A percentile compares a stretch with the other conserved stretches of the same genome.
Evolutionary conservation across 2,888 invertebrate species (phyloP).

Genomic region (Stenurella melanura): DNA sequence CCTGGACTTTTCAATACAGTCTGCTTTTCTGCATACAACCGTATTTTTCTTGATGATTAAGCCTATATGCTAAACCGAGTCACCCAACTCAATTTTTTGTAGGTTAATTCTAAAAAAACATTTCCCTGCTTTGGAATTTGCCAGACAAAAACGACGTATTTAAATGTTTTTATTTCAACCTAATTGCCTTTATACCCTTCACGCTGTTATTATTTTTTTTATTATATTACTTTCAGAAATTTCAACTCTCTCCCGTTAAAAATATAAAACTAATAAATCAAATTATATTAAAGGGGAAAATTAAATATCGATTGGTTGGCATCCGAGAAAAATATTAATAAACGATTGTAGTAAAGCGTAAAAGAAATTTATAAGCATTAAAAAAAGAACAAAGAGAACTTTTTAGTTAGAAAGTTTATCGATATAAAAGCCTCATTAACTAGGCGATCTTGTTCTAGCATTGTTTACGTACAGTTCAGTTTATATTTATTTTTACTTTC

Average conservation of each 20-base stretch:
- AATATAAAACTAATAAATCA: constrained; percentile 34
- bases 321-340: constrained; percentile 38
- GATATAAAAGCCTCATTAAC: constrained; percentile 17
- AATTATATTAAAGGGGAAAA: constrained; percentile 31
- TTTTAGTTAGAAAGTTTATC: constrained; percentile 23
- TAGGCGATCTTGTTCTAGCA: background rate
- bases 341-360: constrained; percentile 16
- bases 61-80: background rate
- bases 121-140: background rate
- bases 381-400: background rate
- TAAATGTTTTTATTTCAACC: constrained; percentile 7
- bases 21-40: background rate
- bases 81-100: constrained; percentile 5
- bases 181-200: constrained; percentile 7
- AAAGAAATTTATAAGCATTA: constrained; percentile 24
- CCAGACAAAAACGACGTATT: background rate
- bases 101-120: background rate
- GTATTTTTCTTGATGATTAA: constrained; percentile 8
- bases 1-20: background rate
- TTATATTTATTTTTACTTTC: constrained; percentile 9
- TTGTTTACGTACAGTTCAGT: constrained; percentile 15
- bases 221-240: constrained; percentile 12
- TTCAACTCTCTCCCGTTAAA: background rate
- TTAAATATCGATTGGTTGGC: background rate
- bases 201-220: constrained; percentile 9